phyloP scores from a whole-genome alignment of 2,888 invertebrate genomes.

The Calameuta pallipes region DNA sequence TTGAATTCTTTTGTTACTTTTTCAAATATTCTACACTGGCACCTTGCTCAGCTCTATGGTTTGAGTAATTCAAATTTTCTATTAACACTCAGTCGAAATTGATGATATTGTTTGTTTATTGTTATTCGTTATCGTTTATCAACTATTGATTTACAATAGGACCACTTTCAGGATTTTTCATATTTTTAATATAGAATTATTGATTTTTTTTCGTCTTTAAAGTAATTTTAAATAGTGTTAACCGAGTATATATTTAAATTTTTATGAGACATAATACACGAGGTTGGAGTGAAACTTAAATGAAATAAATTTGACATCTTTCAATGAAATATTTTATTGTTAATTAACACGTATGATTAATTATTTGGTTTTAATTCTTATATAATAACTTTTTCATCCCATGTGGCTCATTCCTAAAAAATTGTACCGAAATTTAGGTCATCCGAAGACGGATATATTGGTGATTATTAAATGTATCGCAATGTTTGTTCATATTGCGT shows the following conservation, averaged over 20 bases:
- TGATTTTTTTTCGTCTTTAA: background rate
- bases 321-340: background rate
- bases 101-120: background rate
- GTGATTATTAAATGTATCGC: constrained; percentile 18
- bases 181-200: background rate
- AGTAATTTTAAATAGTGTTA: background rate
- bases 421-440: background rate
- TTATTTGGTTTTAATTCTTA: background rate
- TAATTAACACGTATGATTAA: background rate
- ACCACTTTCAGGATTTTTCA: background rate
- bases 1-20: background rate
- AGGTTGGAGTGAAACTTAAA: background rate
- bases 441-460: background rate
- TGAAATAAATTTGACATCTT: background rate
- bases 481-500: constrained; percentile 30
- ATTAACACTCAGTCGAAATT: background rate
- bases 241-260: background rate
- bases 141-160: background rate
- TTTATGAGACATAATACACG: background rate
- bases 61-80: background rate
- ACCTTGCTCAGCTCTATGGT: background rate
- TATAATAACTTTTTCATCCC: background rate
- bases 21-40: background rate
- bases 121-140: background rate
- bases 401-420: background rate